Evolutionary conservation across 2,797 vertebrate genomes (phyloP), one percentile per base, ranked within the genome.

Genomic region (Hylomyscus alleni): DNA sequence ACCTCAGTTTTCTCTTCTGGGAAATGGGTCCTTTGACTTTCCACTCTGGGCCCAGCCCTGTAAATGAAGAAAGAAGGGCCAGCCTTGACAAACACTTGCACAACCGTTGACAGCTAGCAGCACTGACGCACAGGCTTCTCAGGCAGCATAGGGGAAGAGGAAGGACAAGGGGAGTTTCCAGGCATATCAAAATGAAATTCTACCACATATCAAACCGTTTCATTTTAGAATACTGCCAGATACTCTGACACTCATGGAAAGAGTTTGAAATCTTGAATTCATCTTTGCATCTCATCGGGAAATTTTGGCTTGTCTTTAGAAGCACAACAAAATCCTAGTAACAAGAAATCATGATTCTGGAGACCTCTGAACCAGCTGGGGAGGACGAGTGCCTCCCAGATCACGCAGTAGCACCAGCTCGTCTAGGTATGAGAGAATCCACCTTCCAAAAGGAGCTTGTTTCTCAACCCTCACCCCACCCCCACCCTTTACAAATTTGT

Each of bases 221-320:
- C 73, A 83, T 91, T 86, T 95, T 86, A 91, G 94, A 87, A 89
- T 76, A 47, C 44, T 76, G 72, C 92, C 75, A 37, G 83, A 89
- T 77, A 67, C 20, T 89, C n/a, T 26, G 44, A 77, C 73, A 80
- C 24, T 67, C 37, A 15, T 40, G 81, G 26, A 84, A 80, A 10
- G 34, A 54, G 2, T 60, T 69, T 69, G 69, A 62, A 91, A 76
- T 52, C 81, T 84, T 90, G 58, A 96, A 75, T 94, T 90, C 15
- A 81, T 54, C 56, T 90, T 82, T 85, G 52, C 84, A 94, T 81
- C 88, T 95, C 60, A 73, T 34, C 20, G 40, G 11, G 40, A 81
- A 44, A 73, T 73, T 76, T 92, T 90, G 40, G 72, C 44, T 58
- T 78, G 22, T 89, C 65, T 91, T 78, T 82, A 54, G 73, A 93